Base-by-base conservation (phyloP, 2,888 invertebrate genomes). In the Lampropteryx suffumata region DNA sequence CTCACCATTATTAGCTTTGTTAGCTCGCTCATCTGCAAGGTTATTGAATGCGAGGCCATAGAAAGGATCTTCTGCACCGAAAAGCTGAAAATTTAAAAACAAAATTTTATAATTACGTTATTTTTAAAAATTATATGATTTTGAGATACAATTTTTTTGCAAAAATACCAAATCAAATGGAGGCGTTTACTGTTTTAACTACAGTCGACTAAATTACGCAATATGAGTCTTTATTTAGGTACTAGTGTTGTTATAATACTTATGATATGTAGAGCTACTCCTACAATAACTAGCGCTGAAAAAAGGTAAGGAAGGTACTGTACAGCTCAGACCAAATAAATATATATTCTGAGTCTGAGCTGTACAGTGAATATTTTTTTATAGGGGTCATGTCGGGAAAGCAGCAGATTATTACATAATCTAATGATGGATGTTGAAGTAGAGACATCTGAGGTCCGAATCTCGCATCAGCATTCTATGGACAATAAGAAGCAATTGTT, bases 1-100 rank as follows among this genome's bases (percentile, higher is more conserved):
- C 88, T 86, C 67, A 90, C 90, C 90, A 72, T 71, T 81, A 55
- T 76, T 82, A 1, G 77, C 33, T 65, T 88, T 46, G n/a, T 46
- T 90, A 28, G 81, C 46, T 40, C 82, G 72, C 30, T 89, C 89
- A 26, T 90, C 89, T 55, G 71, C 62, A 6, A 76, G 60, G 64
- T 83, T 88, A 70, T 76, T 88, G 70, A 75, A 89, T 10, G 85
- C 71, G 39, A 91, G 77, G 29, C 90, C 90, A 73, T 90, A 91
- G 71, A 91, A 88, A n/a, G 90, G 90, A 71, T 91, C 91, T 35
- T 91, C 91, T 1, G 84, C 75, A 26, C 88, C 85, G 62, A 91
- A 91, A 43, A 91, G 66, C 90, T 91, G 81, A 57, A 89, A 86
- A 50, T 12, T 21, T 3, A 10, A 27, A 53, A 44, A 10, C 32